Base-by-base conservation (phyloP, 2,113 vertebrate genomes). In the Microcebus lehilahytsara region DNA sequence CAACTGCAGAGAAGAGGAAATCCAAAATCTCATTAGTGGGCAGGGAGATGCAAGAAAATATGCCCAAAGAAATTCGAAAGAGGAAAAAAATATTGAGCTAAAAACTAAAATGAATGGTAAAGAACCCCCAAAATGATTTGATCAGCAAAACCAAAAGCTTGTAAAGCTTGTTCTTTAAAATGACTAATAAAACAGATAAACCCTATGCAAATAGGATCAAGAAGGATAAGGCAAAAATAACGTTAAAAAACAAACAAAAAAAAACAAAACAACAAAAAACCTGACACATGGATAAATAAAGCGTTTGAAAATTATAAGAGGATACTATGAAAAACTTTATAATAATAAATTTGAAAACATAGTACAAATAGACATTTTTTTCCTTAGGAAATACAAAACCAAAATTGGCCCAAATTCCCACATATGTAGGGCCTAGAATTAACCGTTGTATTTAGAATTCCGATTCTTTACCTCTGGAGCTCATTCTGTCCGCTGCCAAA, bases 401-500 rank as follows among this genome's bases (percentile, higher is more conserved):
- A 51, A 60, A 66, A 19, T 2, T 60, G 30, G 19, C 53, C 56
- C 27, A 10, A 53, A 42, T 58, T 69, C 6, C 2, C 22, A 37
- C 25, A 19, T 0, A 2, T 7, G 5, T n/a, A 85, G 25, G 34
- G 30, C 46, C 53, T 30, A 8, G n/a, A 5, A 7, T 58, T 49
- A 53, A 34, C 40, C 11, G 19, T 0, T 3, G 2, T 19, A 1
- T 32, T 30, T 19, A 1, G 5, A 19, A 5, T 71, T 49, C 17
- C 2, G 9, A 0, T 20, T 56, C 60, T 30, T 22, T 34, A 9
- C 3, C 66, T 53, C 16, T 12, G 2, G 10, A 2, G 13, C 30
- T 22, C 40, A 1, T 19, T 32, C 16, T 17, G 12, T 49, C 19
- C 3, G 10, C n/a, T 6, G 19, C 19, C 16, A 19, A 27, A 16